Percentiles rank a stretch among this genome's conserved stretches.
Conservation (phyloP, 2,113 vertebrate species). For the Aptenodytes patagonicus region DNA sequence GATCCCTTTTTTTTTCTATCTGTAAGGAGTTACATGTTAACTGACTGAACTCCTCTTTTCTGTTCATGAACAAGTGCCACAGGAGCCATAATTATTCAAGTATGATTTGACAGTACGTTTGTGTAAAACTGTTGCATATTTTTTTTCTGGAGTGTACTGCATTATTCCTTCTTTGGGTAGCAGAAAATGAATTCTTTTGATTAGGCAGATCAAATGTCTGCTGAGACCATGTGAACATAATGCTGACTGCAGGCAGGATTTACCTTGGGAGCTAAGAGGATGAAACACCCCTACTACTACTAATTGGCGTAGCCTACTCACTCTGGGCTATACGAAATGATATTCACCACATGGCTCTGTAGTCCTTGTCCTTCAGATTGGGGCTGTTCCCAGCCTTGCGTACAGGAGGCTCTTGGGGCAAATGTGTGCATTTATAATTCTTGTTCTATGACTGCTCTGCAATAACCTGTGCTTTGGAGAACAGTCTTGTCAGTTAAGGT, state of each 20-base stretch:
- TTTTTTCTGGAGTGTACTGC: neutral
- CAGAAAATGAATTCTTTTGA: slow-evolving; percentile 32
- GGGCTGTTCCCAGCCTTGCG: neutral
- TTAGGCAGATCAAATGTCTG: slow-evolving; percentile 35
- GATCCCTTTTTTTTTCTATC: neutral
- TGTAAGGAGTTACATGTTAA: neutral
- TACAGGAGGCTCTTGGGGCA: neutral
- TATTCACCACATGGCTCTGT: neutral
- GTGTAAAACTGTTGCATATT: neutral
- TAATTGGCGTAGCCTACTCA: neutral
- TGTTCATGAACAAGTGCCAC: neutral
- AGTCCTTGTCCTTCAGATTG: neutral
- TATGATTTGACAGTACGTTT: neutral
- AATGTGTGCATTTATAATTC: neutral
- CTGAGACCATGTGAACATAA: slow-evolving; percentile 10
- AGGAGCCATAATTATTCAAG: neutral
- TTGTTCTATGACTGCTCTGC: neutral
- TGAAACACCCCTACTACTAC: neutral
- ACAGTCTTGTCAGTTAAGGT: neutral
- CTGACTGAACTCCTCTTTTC: neutral
- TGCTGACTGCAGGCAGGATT: slow-evolving; percentile 27
- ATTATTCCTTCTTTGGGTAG: slow-evolving; percentile 9
- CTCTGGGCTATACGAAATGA: neutral
- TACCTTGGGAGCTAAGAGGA: neutral
- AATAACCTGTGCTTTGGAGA: neutral